phyloP scores from a whole-genome alignment of 30 jellyfish, hydroid and myxozoan species.

The Mastigias papua region DNA sequence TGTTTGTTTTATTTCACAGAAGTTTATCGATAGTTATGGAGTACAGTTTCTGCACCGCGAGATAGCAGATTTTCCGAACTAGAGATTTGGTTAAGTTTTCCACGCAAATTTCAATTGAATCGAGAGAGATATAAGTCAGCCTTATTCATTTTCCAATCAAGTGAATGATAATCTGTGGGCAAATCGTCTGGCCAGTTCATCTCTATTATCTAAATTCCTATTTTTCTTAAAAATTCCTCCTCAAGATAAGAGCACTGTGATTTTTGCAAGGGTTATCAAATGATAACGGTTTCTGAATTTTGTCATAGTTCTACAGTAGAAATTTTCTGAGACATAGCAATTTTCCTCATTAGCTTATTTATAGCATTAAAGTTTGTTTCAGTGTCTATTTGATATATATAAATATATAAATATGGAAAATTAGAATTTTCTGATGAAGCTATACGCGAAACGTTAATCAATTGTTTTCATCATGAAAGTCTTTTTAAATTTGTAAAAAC shows the following conservation, averaged over 20 bases:
- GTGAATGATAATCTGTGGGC: background rate
- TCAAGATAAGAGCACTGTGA: background rate
- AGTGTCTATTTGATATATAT: too few relatives aligned
- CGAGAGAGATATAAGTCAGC: background rate
- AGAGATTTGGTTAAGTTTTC: slow-evolving; percentile 13
- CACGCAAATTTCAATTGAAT: slow-evolving; percentile 1
- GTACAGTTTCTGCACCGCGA: slow-evolving; percentile 21
- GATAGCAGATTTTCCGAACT: slow-evolving; percentile 5
- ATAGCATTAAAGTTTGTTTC: too few relatives aligned
- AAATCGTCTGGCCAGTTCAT: slow-evolving; percentile 11
- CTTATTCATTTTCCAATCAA: slow-evolving; percentile 4
- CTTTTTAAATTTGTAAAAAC: too few relatives aligned
- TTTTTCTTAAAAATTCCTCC: slow-evolving; percentile 2
- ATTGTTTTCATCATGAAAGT: too few relatives aligned
- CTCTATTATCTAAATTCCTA: background rate
- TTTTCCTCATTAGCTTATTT: background rate
- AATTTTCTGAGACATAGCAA: background rate
- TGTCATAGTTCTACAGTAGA: background rate
- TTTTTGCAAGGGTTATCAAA: slow-evolving; percentile 9
- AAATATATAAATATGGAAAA: too few relatives aligned
- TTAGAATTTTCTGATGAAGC: too few relatives aligned
- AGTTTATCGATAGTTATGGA: too few relatives aligned
- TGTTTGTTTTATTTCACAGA: slow-evolving; percentile 16
- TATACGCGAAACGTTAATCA: too few relatives aligned
- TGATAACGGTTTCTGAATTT: background rate